phyloP scores from a whole-genome alignment of 2,888 invertebrate species.

The Eugnorisma glareosa region DNA sequence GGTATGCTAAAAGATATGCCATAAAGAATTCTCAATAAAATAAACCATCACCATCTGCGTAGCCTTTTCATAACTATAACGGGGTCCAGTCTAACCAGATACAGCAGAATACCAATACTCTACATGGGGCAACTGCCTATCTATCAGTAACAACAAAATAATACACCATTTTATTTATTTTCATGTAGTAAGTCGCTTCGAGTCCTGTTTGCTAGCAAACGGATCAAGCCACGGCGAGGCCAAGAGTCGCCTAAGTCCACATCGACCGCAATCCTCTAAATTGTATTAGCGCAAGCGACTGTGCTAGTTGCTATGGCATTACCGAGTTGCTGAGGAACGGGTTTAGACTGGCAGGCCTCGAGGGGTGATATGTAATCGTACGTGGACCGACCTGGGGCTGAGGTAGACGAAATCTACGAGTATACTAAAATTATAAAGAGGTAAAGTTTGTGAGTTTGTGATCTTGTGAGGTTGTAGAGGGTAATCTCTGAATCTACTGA shows the following conservation, averaged over 20 bases:
- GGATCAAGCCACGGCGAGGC: conserved; percentile 58
- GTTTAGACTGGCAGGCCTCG: conserved; percentile 28
- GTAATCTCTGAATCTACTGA: no score
- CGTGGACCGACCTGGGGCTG: conserved; percentile 9
- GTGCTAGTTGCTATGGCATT: conserved; percentile 53
- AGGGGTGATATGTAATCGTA: conserved; percentile 16
- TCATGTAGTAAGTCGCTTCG: conserved; percentile 19
- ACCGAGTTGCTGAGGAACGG: conserved; percentile 40
- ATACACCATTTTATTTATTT: neutral
- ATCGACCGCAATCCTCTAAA: conserved; percentile 80
- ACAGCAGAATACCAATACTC: no score
- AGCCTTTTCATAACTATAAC: neutral
- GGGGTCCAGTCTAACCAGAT: neutral
- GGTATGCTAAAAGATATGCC: no score
- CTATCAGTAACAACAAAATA: neutral
- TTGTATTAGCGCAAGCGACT: conserved; percentile 75
- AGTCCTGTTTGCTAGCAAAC: conserved; percentile 54
- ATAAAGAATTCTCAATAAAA: neutral
- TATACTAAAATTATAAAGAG: no score
- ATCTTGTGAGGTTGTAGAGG: no score
- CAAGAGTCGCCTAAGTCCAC: conserved; percentile 70
- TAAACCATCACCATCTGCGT: neutral
- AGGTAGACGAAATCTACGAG: neutral
- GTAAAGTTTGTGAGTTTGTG: no score
- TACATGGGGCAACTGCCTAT: no score